Conservation (phyloP, 1,140 invertebrate species). For the Parapsyche elsis region DNA sequence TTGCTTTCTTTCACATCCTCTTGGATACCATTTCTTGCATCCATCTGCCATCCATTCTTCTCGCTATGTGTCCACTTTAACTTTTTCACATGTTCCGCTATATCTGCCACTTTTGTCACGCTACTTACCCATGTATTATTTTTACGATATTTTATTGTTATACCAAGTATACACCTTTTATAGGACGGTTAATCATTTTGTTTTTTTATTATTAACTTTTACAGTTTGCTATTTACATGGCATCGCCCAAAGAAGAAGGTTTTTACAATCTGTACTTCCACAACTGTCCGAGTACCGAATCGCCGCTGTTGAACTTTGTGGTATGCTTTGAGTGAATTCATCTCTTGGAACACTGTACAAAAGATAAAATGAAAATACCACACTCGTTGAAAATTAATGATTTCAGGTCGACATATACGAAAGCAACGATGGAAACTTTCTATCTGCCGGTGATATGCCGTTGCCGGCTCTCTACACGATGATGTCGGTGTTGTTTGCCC, state of each 20-base stretch:
- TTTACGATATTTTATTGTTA: no score
- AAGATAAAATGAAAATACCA: not conserved
- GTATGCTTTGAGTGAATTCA: no score
- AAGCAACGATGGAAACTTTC: slow-evolving; percentile 85
- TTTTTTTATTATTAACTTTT: slow-evolving; percentile 56
- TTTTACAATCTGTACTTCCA: slow-evolving; percentile 97
- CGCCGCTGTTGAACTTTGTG: slow-evolving; percentile 71
- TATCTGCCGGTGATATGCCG: slow-evolving; percentile 98
- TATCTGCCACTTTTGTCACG: no score
- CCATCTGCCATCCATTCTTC: no score
- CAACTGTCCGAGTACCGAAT: slow-evolving; percentile 83
- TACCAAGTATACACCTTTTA: no score
- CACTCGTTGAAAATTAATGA: no score
- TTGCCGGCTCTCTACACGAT: slow-evolving; percentile 91
- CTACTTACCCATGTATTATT: no score
- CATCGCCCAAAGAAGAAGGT: slow-evolving; percentile 84
- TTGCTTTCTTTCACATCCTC: no score
- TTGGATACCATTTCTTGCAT: no score
- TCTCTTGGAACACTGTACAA: not conserved
- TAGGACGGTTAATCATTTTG: slow-evolving; percentile 45
- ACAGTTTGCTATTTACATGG: slow-evolving; percentile 87
- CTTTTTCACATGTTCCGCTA: no score
- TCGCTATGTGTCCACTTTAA: no score
- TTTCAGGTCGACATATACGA: slow-evolving; percentile 85
- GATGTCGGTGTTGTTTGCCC: slow-evolving; percentile 90